A percentile compares a stretch with the other conserved stretches of the same genome.
These are phyloP conservation scores for Mionectes olivaceus DNA, from an alignment of 2,797 vertebrate genomes.

Conservation along the genomic window DNA sequence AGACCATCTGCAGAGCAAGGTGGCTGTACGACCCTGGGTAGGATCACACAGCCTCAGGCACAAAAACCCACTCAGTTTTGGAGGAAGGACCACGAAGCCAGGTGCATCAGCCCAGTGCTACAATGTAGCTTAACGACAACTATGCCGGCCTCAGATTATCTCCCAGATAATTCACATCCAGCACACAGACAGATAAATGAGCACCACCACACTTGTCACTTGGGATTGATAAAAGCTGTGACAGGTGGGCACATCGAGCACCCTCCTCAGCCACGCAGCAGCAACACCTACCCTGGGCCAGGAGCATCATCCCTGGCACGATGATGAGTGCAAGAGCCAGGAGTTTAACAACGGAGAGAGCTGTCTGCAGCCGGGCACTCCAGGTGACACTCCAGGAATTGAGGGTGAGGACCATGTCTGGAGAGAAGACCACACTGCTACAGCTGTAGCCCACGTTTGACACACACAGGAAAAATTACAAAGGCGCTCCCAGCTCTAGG, in stretches of 20 bases:
- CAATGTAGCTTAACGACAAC: neutral
- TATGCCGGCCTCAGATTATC: fast-evolving
- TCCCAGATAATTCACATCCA: neutral
- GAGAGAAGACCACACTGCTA: neutral
- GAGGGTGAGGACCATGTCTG: constrained; percentile 67
- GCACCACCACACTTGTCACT: neutral
- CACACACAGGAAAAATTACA: neutral
- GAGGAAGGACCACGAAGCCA: neutral
- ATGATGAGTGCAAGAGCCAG: constrained; percentile 70
- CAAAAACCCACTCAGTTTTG: neutral
- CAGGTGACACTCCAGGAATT: constrained; percentile 76
- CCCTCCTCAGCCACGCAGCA: neutral
- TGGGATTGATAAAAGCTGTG: fast-evolving
- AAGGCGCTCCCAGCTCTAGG: neutral
- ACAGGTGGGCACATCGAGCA: fast-evolving
- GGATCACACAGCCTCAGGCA: neutral
- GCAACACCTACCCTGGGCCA: constrained; percentile 68
- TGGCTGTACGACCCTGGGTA: neutral
- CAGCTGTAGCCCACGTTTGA: neutral
- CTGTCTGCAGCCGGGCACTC: constrained; percentile 66
- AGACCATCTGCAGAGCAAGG: neutral
- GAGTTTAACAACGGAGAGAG: constrained; percentile 61
- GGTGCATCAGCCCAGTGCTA: neutral
- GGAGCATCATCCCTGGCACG: constrained; percentile 70
- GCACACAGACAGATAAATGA: neutral